Percentiles rank a stretch among this genome's conserved stretches.
These are phyloP conservation scores for Sinelater perroti DNA, from an alignment of 2,888 invertebrate species.

Conservation along the genomic window DNA sequence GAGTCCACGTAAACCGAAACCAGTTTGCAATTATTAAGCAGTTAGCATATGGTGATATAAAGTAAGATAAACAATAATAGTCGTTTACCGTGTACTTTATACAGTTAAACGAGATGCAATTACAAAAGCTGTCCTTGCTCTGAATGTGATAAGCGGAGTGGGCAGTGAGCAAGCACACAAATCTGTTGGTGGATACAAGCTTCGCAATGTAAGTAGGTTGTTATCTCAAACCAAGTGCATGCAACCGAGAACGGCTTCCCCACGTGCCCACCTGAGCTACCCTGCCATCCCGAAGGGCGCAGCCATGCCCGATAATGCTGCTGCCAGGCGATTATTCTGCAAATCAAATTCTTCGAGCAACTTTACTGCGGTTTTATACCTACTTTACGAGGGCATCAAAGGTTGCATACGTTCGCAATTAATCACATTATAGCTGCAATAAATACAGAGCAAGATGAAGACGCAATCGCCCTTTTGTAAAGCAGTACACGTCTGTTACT, in stretches of 20 bases:
- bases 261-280: slow-evolving; percentile 4
- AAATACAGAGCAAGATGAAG: slow-evolving; percentile 22
- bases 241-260: slow-evolving; percentile 33
- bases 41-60: slow-evolving; percentile 51
- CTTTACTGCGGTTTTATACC: too few species aligned
- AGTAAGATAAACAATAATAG: slow-evolving; percentile 51
- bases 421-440: slow-evolving; percentile 19
- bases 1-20: slow-evolving; percentile 34
- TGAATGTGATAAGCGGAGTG: slow-evolving; percentile 50
- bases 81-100: slow-evolving; percentile 50
- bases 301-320: not conserved
- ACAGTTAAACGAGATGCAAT: slow-evolving; percentile 53
- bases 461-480: slow-evolving; percentile 24
- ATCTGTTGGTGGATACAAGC: slow-evolving; percentile 41
- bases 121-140: slow-evolving; percentile 50
- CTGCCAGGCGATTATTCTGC: not conserved
- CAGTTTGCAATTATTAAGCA: slow-evolving; percentile 50
- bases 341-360: too few species aligned
- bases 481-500: not conserved
- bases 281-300: not conserved
- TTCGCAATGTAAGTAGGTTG: slow-evolving; percentile 40
- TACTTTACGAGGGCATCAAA: slow-evolving; percentile 13
- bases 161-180: slow-evolving; percentile 44
- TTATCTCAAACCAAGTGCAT: slow-evolving; percentile 40
- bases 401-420: slow-evolving; percentile 11